Percentiles rank a stretch among this genome's conserved stretches.
Evolutionary conservation across 2,113 vertebrate genomes (phyloP).

Genomic region (Oreochromis aureus): DNA sequence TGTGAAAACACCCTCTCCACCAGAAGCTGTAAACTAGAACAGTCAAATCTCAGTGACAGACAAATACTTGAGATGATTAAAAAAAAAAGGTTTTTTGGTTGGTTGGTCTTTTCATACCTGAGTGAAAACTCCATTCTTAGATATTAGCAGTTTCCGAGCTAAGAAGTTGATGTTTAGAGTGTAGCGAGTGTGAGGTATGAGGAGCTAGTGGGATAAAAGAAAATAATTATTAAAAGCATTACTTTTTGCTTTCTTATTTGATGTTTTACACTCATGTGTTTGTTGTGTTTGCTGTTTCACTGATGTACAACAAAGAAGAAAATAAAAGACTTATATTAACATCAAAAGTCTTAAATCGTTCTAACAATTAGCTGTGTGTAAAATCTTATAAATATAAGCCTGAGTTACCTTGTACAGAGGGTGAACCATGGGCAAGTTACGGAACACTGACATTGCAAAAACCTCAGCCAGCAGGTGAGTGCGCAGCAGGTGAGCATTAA

Average conservation of each 20-base stretch:
- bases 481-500: conserved; percentile 72
- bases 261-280: background rate
- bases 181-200: background rate
- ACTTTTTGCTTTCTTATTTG: background rate
- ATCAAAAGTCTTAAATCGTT: too few relatives aligned
- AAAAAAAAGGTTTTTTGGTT: too few relatives aligned
- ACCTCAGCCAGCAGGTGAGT: conserved; percentile 76
- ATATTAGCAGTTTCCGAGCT: background rate
- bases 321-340: too few relatives aligned
- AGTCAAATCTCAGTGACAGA: too few relatives aligned
- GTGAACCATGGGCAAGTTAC: conserved; percentile 70
- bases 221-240: background rate
- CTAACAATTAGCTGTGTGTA: background rate
- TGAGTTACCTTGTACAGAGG: conserved; percentile 70
- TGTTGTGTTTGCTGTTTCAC: too few relatives aligned
- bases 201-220: background rate
- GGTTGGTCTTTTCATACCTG: background rate
- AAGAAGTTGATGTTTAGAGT: background rate
- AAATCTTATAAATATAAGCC: background rate
- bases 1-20: too few relatives aligned
- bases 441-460: conserved; percentile 65
- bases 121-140: background rate
- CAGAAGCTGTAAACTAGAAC: too few relatives aligned
- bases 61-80: too few relatives aligned
- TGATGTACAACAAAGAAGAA: too few relatives aligned